Percentiles rank a stretch among this genome's conserved stretches.
Conservation (phyloP, 2,797 vertebrate genomes). For the Enteromius mattozi region DNA sequence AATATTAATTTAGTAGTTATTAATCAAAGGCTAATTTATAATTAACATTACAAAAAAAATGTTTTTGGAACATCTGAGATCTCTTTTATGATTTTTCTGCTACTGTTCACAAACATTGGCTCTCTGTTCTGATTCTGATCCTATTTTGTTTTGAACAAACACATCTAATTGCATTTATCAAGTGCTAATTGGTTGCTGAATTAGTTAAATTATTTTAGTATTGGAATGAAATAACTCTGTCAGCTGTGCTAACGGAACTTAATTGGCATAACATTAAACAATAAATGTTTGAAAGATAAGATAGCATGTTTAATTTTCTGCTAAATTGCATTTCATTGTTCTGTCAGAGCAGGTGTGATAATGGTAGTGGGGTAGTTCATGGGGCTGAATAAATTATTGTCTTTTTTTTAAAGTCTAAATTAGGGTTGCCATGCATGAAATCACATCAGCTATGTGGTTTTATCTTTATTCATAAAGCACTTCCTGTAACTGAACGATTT, state of each 20-base stretch:
- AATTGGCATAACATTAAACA: slow-evolving; percentile 2
- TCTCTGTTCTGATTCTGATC: background rate
- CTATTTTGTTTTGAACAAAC: slow-evolving; percentile 27
- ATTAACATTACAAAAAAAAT: no score
- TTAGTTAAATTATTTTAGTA: slow-evolving; percentile 7
- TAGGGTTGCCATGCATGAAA: slow-evolving; percentile 6
- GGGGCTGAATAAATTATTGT: slow-evolving; percentile 9
- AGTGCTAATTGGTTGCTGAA: slow-evolving; percentile 2
- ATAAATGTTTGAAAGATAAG: slow-evolving; percentile 20
- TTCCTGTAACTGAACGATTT: background rate
- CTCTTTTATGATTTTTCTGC: background rate
- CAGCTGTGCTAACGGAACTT: background rate
- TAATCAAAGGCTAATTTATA: background rate
- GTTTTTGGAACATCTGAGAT: background rate
- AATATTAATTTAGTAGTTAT: background rate
- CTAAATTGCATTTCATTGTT: slow-evolving; percentile 27
- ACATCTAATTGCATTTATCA: slow-evolving; percentile 21
- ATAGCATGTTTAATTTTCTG: slow-evolving; percentile 16
- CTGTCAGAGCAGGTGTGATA: slow-evolving; percentile 15
- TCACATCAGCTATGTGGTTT: slow-evolving; percentile 28
- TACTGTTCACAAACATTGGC: background rate
- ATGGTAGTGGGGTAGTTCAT: background rate
- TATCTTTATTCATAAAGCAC: background rate
- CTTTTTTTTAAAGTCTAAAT: background rate
- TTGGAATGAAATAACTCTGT: slow-evolving; percentile 18